Base-by-base conservation (phyloP, 1,140 invertebrate genomes). In the Ctenoplectra terminalis region DNA sequence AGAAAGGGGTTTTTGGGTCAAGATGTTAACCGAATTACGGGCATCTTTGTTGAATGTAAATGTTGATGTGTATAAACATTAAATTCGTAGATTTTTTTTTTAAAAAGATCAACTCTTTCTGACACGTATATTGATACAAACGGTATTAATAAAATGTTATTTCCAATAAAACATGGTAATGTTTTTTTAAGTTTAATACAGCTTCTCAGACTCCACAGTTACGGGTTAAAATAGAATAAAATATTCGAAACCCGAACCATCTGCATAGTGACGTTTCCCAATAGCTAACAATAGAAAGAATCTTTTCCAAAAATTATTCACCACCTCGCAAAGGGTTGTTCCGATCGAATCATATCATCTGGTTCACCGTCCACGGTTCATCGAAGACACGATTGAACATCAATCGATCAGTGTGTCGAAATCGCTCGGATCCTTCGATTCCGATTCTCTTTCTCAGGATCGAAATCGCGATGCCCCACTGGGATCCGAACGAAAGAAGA, bases 401-500 rank as follows among this genome's bases (percentile, higher is more conserved):
- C 29, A 34, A 79, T 56, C 69, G 76, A 77, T 56, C 26, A 29
- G 29, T 2, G 23, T 26, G 48, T 60, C 43, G 52, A 69, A 46
- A 23, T 31, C 26, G 29, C 1, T 29, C n/a, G 64, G 29, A 52
- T 64, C 26, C n/a, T n/a, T 82, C 82, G 67, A 37, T 20, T 46
- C 52, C 7, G 60, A 61, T 48, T 80, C 37, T 50, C 58, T 87
- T 87, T 87, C 86, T 87, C 85, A 87, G 86, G 86, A 84, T 74
- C 83, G 74, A 85, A 73, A 82, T 82, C 84, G 87, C 87, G 86
- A 90, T 90, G 85, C 85, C 88, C 87, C 88, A 85, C 81, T 76
- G 85, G 54, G 90, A 87, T 86, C 78, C 67, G 58, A 64, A 52
- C 83, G 73, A 86, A 82, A 80, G 90, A 87, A 92, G 90, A 91